These are phyloP conservation scores for Drosophila mojavensis DNA, from an alignment of 1,140 invertebrate species.

Conservation along the genomic window DNA sequence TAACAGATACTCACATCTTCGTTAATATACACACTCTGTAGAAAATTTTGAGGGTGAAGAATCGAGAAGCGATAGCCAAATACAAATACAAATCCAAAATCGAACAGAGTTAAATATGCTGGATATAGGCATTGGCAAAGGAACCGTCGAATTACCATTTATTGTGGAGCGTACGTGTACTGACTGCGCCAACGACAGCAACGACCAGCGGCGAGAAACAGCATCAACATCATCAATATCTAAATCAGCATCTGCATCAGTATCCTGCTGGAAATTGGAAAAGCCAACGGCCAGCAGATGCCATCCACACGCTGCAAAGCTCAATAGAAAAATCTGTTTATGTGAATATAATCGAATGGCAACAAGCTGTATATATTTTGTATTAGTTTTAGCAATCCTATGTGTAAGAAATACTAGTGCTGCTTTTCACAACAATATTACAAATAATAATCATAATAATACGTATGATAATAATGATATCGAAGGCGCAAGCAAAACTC, in stretches of 20 bases:
- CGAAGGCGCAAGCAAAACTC: slow-evolving; percentile 38
- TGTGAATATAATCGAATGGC: slow-evolving; percentile 73
- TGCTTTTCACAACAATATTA: slow-evolving; percentile 48
- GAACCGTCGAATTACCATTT: slow-evolving; percentile 53
- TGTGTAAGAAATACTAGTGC: slow-evolving; percentile 59
- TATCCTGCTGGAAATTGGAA: slow-evolving; percentile 21
- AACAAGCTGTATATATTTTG: slow-evolving; percentile 78
- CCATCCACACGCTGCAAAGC: slow-evolving; percentile 59
- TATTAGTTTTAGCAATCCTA: slow-evolving; percentile 78
- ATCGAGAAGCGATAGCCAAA: slow-evolving; percentile 34
- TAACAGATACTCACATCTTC: neutral
- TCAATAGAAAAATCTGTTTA: slow-evolving; percentile 71
- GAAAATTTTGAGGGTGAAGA: slow-evolving; percentile 4
- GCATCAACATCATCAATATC: slow-evolving; percentile 1
- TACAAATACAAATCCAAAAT: slow-evolving; percentile 43
- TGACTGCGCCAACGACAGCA: slow-evolving; percentile 30
- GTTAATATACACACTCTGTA: slow-evolving; percentile 11
- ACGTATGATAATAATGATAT: slow-evolving; percentile 29
- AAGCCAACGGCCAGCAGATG: slow-evolving; percentile 27
- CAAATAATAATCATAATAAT: slow-evolving; percentile 21
- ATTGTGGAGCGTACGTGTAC: slow-evolving; percentile 45
- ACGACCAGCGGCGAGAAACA: slow-evolving; percentile 16
- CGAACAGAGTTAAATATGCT: slow-evolving; percentile 59
- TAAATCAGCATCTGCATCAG: slow-evolving; percentile 19
- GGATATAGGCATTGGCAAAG: slow-evolving; percentile 39